Conservation (phyloP, 2,113 vertebrate genomes). For the Myiopsitta monachus region DNA sequence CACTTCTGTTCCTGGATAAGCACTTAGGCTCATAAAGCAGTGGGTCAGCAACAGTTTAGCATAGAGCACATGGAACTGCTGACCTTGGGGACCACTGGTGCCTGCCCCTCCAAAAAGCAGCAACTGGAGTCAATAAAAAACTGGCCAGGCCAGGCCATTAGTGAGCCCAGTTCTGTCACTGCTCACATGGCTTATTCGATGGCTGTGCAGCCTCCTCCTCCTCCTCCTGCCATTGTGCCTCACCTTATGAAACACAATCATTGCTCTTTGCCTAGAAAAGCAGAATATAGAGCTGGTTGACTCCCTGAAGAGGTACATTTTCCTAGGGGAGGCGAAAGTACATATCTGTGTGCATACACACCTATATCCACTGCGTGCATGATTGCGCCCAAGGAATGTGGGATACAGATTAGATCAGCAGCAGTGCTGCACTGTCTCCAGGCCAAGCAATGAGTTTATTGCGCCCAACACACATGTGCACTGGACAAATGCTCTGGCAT, state of each 20-base stretch:
- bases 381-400: neutral
- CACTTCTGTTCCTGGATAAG: constrained; percentile 84
- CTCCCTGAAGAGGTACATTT: neutral
- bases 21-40: constrained; percentile 81
- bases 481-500: constrained; percentile 83
- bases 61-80: constrained; percentile 73
- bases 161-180: constrained; percentile 32
- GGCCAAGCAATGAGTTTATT: constrained; percentile 67
- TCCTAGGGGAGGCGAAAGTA: neutral
- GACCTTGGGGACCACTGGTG: constrained; percentile 71
- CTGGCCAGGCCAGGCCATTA: constrained; percentile 64
- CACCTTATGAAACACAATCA: neutral
- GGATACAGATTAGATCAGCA: constrained; percentile 32
- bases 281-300: neutral
- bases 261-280: neutral
- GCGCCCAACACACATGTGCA: constrained; percentile 79
- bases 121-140: constrained; percentile 82
- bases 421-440: constrained; percentile 49
- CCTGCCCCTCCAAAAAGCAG: constrained; percentile 72
- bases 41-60: constrained; percentile 82
- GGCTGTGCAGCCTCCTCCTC: neutral
- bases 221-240: neutral
- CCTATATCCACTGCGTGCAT: neutral
- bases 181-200: constrained; percentile 1
- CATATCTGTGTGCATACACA: neutral